Conservation (phyloP, 2,888 invertebrate species). For the Xylota sylvarum region DNA sequence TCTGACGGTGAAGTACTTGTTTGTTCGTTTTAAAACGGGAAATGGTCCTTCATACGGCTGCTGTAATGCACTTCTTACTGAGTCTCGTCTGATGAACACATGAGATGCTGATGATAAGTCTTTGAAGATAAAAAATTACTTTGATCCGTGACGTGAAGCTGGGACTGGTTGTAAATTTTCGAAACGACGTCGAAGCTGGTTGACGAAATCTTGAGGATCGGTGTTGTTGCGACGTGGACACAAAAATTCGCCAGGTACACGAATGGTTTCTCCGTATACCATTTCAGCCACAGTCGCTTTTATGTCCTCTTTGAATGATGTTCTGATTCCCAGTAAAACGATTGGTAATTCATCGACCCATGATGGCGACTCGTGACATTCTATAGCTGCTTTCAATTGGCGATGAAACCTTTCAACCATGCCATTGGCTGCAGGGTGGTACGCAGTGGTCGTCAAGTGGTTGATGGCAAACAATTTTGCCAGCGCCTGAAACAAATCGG, state of each 20-base stretch:
- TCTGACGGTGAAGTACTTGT: not conserved
- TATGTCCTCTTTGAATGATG: slow-evolving; percentile 8
- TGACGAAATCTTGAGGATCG: not conserved
- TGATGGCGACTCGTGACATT: not conserved
- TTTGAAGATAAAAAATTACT: not conserved
- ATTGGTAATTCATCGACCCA: slow-evolving; percentile 4
- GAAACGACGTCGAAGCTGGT: not conserved
- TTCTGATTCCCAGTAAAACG: not conserved
- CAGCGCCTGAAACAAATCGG: not conserved
- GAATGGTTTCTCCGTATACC: slow-evolving; percentile 2
- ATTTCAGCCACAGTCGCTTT: not conserved
- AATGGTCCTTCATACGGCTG: slow-evolving; percentile 3
- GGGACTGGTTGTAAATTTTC: not conserved
- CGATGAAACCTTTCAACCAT: slow-evolving; percentile 1
- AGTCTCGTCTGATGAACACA: not conserved
- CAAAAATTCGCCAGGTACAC: not conserved
- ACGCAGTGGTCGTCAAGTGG: not conserved
- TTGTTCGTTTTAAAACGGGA: not conserved
- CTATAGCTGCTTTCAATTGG: not conserved
- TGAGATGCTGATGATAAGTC: slow-evolving; percentile 2
- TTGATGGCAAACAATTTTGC: not conserved
- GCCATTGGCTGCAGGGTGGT: not conserved
- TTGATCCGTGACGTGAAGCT: not conserved
- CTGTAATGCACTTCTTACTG: slow-evolving; percentile 3
- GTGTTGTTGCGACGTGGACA: not conserved